A percentile compares a stretch with the other conserved stretches of the same genome.
Conservation (phyloP, 1,140 invertebrate species). For the Contarinia nasturtii region DNA sequence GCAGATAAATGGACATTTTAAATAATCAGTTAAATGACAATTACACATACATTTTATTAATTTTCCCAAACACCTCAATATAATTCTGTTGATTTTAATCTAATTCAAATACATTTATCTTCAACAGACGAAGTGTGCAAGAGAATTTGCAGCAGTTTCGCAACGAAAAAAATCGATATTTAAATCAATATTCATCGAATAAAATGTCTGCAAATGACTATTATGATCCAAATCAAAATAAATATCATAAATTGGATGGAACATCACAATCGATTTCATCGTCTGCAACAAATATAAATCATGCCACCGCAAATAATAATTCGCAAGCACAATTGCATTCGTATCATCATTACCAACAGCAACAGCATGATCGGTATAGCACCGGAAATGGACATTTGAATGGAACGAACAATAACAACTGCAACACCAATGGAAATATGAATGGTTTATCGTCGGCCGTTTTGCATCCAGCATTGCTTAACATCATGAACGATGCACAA, state of each 20-base stretch:
- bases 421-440: conserved; percentile 11
- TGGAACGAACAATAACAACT: background rate
- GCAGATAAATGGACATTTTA: too few relatives aligned
- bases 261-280: conserved; percentile 12
- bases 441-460: conserved; percentile 14
- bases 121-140: background rate
- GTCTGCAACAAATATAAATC: background rate
- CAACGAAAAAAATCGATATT: background rate
- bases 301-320: background rate
- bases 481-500: conserved; percentile 21
- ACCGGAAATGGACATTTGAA: too few relatives aligned
- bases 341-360: background rate
- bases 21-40: too few relatives aligned
- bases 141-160: background rate
- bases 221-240: conserved; percentile 23
- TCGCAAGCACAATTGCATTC: conserved; percentile 8
- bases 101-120: too few relatives aligned
- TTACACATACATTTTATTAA: too few relatives aligned
- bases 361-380: background rate
- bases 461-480: conserved; percentile 19
- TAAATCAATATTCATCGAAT: background rate
- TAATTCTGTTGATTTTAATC: too few relatives aligned
- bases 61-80: too few relatives aligned
- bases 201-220: conserved; percentile 17
- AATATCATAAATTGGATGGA: conserved; percentile 17